Base-by-base conservation (phyloP, 2,113 vertebrate genomes). In the Plotosus lineatus region DNA sequence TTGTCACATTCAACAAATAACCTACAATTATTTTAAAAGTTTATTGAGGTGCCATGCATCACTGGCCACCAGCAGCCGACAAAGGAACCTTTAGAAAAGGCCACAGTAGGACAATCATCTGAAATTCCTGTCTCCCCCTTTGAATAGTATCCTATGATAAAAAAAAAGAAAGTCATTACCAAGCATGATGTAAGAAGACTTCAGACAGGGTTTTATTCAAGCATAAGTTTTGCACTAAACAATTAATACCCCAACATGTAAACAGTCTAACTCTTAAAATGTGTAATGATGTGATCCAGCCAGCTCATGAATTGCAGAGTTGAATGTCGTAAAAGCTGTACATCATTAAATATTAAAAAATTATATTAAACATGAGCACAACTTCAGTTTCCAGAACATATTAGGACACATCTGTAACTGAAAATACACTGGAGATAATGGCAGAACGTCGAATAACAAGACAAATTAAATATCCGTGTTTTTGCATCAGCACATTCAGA, bases 1-100 rank as follows among this genome's bases (percentile, higher is more conserved):
- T 85, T 89, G 82, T 89, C 88, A 88, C 82, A 28, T 89, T 85
- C 79, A 84, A 50, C 85, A 83, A 87, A 83, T 85, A 87, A 87
- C 83, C 82, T 77, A 84, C 80, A 79, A 86, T 82, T 83, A 84
- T 80, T 86, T 85, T 72, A 87, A n/a, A n/a, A 89, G 42, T 89
- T 88, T 85, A 74, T 84, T 76, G 87, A 82, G 83, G 74, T 75
- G 42, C 26, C 56, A 66, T 86, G 66, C 85, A 87, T 88, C 82
- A 82, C 66, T 58, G 65, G 73, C 8, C 33, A 85, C 79, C 71
- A 77, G 55, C 44, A 75, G 65, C 68, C 75, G 26, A 63, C 83
- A 79, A 58, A 66, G 76, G 58, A 83, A 72, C 82, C 80, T 73
- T 82, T 42, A 84, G 61, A 42, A 87, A 72, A 78, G 55, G 63